Evolutionary conservation across 2,113 vertebrate species (phyloP).

Genomic region (Chelonoidis abingdonii): DNA sequence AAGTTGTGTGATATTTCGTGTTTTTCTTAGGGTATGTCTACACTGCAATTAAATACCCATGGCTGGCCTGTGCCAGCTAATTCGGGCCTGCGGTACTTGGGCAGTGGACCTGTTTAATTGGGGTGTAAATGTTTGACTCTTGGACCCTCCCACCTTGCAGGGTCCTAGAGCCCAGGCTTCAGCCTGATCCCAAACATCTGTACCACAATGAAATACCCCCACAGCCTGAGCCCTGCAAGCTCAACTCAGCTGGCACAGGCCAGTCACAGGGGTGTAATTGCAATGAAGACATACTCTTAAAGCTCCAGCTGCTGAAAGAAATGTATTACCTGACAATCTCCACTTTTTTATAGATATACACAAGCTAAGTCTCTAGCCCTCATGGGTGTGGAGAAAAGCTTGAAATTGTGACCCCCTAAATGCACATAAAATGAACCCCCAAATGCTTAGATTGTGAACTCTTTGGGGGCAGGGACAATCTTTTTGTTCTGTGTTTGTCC

Average conservation of each 20-base stretch:
- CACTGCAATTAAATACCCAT: background rate
- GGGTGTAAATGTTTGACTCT: background rate
- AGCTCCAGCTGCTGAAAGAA: background rate
- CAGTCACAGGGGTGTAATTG: background rate
- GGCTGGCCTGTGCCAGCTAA: background rate
- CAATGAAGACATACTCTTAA: background rate
- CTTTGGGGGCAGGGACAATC: background rate
- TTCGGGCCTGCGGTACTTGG: background rate
- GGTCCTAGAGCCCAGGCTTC: background rate
- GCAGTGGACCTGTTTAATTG: background rate
- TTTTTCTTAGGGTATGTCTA: background rate
- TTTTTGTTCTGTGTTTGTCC: background rate
- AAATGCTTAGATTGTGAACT: background rate
- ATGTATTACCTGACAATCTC: background rate
- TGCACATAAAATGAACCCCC: background rate
- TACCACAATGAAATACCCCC: background rate
- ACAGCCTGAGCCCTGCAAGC: background rate
- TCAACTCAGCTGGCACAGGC: too few relatives aligned
- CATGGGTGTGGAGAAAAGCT: background rate
- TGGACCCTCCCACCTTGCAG: too few relatives aligned
- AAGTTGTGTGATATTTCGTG: background rate
- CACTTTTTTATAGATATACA: background rate
- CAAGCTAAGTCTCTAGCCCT: background rate
- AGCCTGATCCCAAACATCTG: background rate
- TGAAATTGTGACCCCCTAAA: background rate